Evolutionary conservation across 2,888 invertebrate species (phyloP), one percentile per base, ranked within the genome.

Genomic region (Drosophila flavopinicola): DNA sequence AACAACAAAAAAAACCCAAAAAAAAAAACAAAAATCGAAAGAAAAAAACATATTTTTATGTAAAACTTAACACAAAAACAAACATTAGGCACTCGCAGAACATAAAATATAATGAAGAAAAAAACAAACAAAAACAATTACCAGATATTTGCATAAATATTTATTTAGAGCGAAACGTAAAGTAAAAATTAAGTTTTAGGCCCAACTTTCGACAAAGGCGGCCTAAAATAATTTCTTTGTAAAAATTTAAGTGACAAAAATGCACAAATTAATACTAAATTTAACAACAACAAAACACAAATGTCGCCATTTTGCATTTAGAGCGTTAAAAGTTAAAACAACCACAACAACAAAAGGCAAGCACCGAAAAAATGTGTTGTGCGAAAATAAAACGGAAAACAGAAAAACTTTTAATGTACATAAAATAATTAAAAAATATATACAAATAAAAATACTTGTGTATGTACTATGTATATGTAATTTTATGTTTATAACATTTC

Each of bases 251-350:
- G 51, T 41, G 44, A 51, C 60, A 54, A 56, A 39, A 59, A 68
- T 70, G 65, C 68, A 68, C 70, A 77, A 77, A 66, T 72, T 68
- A 71, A 75, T 75, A 53, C 49, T 75, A 75, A 71, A 63, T 44
- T 49, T 60, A 69, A 71, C 42, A 57, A 48, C 29, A 49, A 51
- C 73, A 35, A 63, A 72, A 53, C 68, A 86, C 84, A 83, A 77
- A 88, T 89, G 90, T 90, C 90, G 90, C 90, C 90, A 90, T 90
- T 90, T 90, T 90, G 90, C 89, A 88, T 88, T 88, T 88, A 82
- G 61, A 72, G 66, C 77, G 77, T 77, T 77, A 67, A 63, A 63
- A 65, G 58, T 66, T 61, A 38, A 57, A 23, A 9, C 25, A 56
- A 45, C 56, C 66, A 53, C 30, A 63, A 49, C 3, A 45, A 64